phyloP scores from a whole-genome alignment of 92 coral and sea anemone species.

The Pocillopora grandis region DNA sequence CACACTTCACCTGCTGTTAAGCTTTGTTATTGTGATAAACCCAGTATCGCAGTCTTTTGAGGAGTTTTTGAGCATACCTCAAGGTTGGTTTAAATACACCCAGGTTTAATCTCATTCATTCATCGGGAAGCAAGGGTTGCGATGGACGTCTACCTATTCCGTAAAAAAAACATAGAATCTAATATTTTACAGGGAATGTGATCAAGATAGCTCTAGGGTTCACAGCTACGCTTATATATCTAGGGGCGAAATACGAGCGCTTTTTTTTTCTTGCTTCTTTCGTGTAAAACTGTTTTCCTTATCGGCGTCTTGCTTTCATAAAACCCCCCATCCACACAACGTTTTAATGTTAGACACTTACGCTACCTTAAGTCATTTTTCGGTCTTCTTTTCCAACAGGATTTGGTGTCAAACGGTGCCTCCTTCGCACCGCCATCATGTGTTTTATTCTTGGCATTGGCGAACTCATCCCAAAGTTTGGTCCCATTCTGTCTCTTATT shows the following conservation, averaged over 20 bases:
- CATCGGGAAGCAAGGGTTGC: background rate
- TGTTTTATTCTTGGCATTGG: slow-evolving; percentile 81
- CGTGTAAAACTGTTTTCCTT: too few relatives aligned
- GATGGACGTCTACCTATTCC: too few relatives aligned
- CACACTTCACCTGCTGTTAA: slow-evolving; percentile 79
- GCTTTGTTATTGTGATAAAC: slow-evolving; percentile 88
- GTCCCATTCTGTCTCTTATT: slow-evolving; percentile 89
- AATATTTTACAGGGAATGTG: background rate
- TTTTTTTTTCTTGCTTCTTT: too few relatives aligned
- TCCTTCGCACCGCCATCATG: slow-evolving; percentile 81
- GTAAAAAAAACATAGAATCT: too few relatives aligned
- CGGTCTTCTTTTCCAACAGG: slow-evolving; percentile 27
- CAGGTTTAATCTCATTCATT: background rate
- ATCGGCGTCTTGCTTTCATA: too few relatives aligned
- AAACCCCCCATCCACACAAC: too few relatives aligned
- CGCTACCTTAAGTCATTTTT: background rate
- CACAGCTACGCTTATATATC: too few relatives aligned
- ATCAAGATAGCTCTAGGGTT: too few relatives aligned
- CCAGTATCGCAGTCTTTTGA: slow-evolving; percentile 95
- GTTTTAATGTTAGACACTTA: too few relatives aligned
- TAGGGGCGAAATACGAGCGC: too few relatives aligned
- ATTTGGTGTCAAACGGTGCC: slow-evolving; percentile 73
- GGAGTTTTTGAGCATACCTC: slow-evolving; percentile 68
- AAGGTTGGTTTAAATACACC: background rate
- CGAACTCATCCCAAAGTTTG: slow-evolving; percentile 87